phyloP scores from a whole-genome alignment of 2,113 vertebrate species.

The Fulica atra region DNA sequence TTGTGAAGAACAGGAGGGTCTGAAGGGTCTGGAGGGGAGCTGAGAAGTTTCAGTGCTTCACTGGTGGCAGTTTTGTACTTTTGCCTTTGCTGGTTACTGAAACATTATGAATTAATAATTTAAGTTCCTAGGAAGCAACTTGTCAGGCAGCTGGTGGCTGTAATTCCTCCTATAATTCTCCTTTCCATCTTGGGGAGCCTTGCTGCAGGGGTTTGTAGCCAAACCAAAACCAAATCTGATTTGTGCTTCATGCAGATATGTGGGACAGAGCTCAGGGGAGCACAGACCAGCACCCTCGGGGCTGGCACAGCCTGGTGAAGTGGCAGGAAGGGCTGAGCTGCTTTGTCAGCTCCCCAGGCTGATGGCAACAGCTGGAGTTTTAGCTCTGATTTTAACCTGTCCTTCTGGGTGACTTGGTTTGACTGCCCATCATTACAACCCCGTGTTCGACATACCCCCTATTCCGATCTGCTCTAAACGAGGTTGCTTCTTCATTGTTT shows the following conservation, averaged over 20 bases:
- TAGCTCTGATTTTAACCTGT: background rate
- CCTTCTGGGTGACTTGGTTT: background rate
- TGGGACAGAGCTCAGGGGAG: background rate
- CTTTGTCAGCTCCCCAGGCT: background rate
- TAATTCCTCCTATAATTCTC: background rate
- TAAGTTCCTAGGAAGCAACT: background rate
- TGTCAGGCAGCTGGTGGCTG: background rate
- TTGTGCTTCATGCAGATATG: background rate
- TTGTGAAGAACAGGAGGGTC: too few species aligned
- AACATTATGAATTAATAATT: background rate
- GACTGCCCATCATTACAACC: too few species aligned
- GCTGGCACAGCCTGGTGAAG: background rate
- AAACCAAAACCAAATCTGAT: background rate
- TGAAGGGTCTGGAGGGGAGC: background rate
- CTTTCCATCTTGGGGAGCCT: background rate
- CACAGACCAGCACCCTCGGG: background rate
- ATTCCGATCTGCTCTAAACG: background rate
- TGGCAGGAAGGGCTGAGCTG: background rate
- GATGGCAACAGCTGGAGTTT: accelerated
- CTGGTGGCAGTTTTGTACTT: background rate
- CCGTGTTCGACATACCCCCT: background rate
- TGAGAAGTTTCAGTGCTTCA: background rate
- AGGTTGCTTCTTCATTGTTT: background rate
- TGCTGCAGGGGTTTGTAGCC: background rate
- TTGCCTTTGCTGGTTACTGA: background rate